Evolutionary conservation across 2,113 vertebrate species (phyloP).

Genomic region (Trogon melanurus): DNA sequence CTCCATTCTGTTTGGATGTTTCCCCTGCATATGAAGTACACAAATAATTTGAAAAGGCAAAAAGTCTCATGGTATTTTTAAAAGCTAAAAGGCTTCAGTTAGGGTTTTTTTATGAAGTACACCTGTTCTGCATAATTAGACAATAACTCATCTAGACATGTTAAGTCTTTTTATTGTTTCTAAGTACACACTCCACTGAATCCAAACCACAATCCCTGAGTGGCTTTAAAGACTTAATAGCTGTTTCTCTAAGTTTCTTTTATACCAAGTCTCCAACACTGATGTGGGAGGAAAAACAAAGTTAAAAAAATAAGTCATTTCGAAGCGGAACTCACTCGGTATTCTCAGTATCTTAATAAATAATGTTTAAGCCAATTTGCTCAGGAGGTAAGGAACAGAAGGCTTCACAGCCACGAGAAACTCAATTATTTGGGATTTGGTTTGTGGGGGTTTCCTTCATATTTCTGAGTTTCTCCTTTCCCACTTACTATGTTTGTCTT

Average conservation of each 20-base stretch:
- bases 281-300: neutral
- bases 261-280: neutral
- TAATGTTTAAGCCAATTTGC: neutral
- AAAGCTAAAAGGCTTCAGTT: neutral
- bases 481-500: conserved; percentile 7
- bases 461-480: neutral
- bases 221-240: neutral
- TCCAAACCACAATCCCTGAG: neutral
- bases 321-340: neutral
- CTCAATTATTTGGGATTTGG: neutral
- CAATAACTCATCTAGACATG: neutral
- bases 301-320: neutral
- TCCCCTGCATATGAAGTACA: neutral
- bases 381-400: neutral
- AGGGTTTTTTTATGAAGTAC: neutral
- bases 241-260: neutral
- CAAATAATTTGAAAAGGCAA: neutral
- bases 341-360: neutral
- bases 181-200: neutral
- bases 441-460: neutral
- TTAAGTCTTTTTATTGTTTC: neutral
- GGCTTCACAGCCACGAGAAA: neutral
- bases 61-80: neutral
- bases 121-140: neutral
- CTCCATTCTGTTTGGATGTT: neutral